A percentile compares a stretch with the other conserved stretches of the same genome.
These are phyloP conservation scores for Drosophila tanythrix DNA, from an alignment of 2,888 invertebrate genomes.

Conservation along the genomic window DNA sequence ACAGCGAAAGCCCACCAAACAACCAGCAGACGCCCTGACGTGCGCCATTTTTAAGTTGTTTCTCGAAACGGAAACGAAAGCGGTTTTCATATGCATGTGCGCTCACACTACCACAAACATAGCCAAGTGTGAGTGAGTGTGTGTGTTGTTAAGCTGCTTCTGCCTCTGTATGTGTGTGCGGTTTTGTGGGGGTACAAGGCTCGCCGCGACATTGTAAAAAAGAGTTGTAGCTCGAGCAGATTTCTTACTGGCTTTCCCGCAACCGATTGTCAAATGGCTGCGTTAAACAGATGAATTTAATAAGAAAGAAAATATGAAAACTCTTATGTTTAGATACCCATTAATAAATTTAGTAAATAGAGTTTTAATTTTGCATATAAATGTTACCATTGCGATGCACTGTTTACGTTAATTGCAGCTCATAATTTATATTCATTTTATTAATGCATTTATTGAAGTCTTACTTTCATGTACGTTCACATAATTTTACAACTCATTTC, in stretches of 20 bases:
- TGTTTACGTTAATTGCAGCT: not conserved
- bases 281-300: constrained; percentile 13
- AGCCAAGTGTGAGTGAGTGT: constrained; percentile 4
- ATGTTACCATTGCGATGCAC: not conserved
- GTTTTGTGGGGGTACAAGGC: constrained; percentile 18
- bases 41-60: constrained; percentile 77
- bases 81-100: constrained; percentile 79
- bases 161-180: constrained; percentile 23
- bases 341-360: not conserved
- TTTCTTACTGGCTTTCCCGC: constrained; percentile 50
- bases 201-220: constrained; percentile 71
- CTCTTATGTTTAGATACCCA: not conserved
- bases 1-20: constrained; percentile 24
- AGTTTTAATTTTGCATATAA: not conserved
- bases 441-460: not conserved
- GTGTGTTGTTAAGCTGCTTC: constrained; percentile 52
- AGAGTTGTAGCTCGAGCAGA: constrained; percentile 56
- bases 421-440: not conserved
- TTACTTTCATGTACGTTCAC: not conserved
- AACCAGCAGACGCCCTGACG: constrained; percentile 60
- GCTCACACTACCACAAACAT: constrained; percentile 45
- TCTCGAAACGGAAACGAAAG: constrained; percentile 80
- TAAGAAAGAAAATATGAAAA: not conserved
- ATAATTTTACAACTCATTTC: not conserved
- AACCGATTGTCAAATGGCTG: constrained; percentile 49